Evolutionary conservation across 2,888 invertebrate genomes (phyloP).

Genomic region (Plagiodera versicolora): DNA sequence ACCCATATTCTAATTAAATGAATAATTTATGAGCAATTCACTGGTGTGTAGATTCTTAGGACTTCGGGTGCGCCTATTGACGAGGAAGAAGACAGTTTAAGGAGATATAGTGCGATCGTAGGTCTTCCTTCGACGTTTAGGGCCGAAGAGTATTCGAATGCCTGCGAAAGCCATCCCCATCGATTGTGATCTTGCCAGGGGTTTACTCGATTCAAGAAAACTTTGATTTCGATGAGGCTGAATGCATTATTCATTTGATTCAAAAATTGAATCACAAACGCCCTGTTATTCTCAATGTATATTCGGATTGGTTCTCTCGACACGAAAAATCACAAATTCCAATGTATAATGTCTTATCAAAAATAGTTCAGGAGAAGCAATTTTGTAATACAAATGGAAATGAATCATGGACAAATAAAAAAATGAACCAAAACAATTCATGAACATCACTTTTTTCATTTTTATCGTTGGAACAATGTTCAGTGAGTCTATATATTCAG

Average conservation of each 20-base stretch:
- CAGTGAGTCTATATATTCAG: no score
- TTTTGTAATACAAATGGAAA: no score
- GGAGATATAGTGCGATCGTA: conserved; percentile 9
- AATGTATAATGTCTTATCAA: no score
- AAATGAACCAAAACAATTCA: no score
- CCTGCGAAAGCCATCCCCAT: not conserved
- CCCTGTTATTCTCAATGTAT: no score
- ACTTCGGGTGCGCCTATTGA: not conserved
- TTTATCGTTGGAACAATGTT: no score
- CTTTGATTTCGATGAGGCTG: not conserved
- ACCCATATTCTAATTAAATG: conserved; percentile 33
- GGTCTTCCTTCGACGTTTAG: not conserved
- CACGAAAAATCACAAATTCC: no score
- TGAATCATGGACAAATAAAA: no score
- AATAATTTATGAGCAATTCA: conserved; percentile 30
- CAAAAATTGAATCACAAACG: no score
- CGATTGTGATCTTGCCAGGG: not conserved
- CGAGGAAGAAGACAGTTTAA: conserved; percentile 3
- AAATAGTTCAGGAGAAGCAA: no score
- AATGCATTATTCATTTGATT: not conserved
- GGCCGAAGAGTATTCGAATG: not conserved
- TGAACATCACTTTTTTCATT: no score
- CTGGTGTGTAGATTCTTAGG: conserved; percentile 9
- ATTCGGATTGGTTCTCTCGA: no score
- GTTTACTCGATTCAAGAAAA: not conserved